A percentile compares a stretch with the other conserved stretches of the same genome.
Evolutionary conservation across 53 echinoderm and acorn worm species (phyloP).

Genomic region (Glandiceps talaboti): DNA sequence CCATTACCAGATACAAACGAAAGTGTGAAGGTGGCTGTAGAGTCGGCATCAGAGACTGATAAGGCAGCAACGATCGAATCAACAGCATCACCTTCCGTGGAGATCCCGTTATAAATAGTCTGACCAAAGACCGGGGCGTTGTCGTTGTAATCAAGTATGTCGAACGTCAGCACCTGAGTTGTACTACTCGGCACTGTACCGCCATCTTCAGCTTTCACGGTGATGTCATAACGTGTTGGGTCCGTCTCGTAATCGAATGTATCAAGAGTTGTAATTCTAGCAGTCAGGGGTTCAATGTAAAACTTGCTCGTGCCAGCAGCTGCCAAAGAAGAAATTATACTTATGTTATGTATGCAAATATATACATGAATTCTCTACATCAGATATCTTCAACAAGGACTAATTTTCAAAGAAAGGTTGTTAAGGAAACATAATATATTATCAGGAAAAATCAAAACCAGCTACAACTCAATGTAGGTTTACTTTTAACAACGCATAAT

Average conservation of each 20-base stretch:
- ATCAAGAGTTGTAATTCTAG: neutral
- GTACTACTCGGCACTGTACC: neutral
- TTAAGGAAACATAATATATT: too few relatives aligned
- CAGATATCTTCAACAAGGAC: too few relatives aligned
- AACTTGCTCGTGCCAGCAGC: neutral
- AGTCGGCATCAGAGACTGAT: neutral
- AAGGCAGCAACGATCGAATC: neutral
- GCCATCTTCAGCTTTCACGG: neutral
- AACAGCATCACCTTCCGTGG: neutral
- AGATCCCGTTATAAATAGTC: neutral
- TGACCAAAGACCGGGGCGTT: neutral
- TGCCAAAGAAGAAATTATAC: too few relatives aligned
- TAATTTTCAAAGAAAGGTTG: too few relatives aligned
- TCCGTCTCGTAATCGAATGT: neutral
- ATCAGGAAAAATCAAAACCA: too few relatives aligned
- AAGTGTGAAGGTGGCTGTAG: neutral
- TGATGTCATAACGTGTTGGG: neutral
- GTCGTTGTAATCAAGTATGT: neutral
- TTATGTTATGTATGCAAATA: too few relatives aligned
- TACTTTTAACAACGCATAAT: too few relatives aligned
- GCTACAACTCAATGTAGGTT: too few relatives aligned
- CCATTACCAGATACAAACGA: conserved; percentile 31
- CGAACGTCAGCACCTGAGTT: neutral
- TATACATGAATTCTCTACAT: too few relatives aligned
- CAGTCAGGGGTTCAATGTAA: neutral